Evolutionary conservation across 1,140 invertebrate genomes (phyloP), one percentile per base, ranked within the genome.

Genomic region (Thaumatotibia leucotreta): DNA sequence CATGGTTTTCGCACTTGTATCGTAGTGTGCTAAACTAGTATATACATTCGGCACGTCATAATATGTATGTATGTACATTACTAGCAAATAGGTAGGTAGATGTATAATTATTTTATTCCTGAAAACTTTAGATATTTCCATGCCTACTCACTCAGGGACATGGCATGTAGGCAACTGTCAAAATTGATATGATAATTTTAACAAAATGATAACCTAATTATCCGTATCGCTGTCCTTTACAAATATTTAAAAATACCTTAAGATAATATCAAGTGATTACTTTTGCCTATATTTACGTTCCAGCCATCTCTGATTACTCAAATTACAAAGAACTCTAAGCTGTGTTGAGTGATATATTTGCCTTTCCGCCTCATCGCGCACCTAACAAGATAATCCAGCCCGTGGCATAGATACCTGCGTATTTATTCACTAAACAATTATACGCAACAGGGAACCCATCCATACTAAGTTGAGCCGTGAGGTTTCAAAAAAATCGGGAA

Each of bases 371-470:
- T 54, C 49, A 70, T 74, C 64, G 73, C 72, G 65, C 69, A 49
- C 63, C 33, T 77, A 76, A 83, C 74, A 66, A 81, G 76, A 79
- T 85, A 77, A 87, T 84, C 78, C 67, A 58, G n/a, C 52, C 52
- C 52, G 52, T 58, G 52, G 52, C 52, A 58, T 58, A 58, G 52
- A 58, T 58, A 58, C 52, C 52, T 58, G 52, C 52, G 11, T 45
- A 45, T n/a, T 45, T 45, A 45, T 45, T 45, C 39, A 20, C 39
- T 2, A 39, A 39, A 35, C 10, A 14, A 0, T 4, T 39, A 14
- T 20, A 4, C 39, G 8, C 0, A 4, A 45, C 17, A 20, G n/a
- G 1, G 3, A 45, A 45, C 39, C 6, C 17, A 17, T 20, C 3
- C 6, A 1, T 8, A 20, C 2, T 45, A 45, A 45, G 5, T 20